These are phyloP conservation scores for Stenopsyche tienmushanensis DNA, from an alignment of 1,140 invertebrate species.

Conservation along the genomic window DNA sequence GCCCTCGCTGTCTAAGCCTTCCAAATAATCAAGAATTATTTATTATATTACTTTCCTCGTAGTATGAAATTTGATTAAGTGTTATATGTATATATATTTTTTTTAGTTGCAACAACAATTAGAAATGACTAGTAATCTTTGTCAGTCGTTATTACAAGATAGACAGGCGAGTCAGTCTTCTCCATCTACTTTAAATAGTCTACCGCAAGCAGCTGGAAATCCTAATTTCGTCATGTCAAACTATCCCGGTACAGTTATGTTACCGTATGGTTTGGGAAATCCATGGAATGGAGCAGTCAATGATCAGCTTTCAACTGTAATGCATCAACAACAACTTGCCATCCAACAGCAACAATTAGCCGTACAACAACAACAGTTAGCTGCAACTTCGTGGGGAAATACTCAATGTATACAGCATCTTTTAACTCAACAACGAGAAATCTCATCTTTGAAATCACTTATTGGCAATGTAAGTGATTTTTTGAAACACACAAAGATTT, in stretches of 20 bases:
- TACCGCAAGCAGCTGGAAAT: slow-evolving; percentile 8
- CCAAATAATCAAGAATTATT: too few relatives aligned
- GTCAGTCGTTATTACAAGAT: slow-evolving; percentile 37
- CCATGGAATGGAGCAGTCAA: not conserved
- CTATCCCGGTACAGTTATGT: slow-evolving; percentile 11
- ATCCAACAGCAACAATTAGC: slow-evolving; percentile 25
- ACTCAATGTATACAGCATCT: slow-evolving; percentile 51
- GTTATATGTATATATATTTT: too few relatives aligned
- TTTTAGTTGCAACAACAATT: slow-evolving; percentile 40
- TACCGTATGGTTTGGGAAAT: slow-evolving; percentile 6
- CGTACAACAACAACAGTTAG: slow-evolving; percentile 30
- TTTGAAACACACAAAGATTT: not conserved
- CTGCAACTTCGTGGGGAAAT: slow-evolving; percentile 31
- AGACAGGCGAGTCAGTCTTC: slow-evolving; percentile 15
- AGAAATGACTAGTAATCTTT: slow-evolving; percentile 38
- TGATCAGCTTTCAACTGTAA: not conserved
- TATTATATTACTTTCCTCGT: too few relatives aligned
- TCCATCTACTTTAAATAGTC: slow-evolving; percentile 3
- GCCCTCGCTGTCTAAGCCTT: too few relatives aligned
- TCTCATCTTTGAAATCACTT: slow-evolving; percentile 49
- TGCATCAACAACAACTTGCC: slow-evolving; percentile 20
- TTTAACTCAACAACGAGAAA: slow-evolving; percentile 50
- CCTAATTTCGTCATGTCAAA: slow-evolving; percentile 19
- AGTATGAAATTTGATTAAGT: too few relatives aligned
- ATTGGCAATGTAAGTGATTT: slow-evolving; percentile 47